phyloP scores from a whole-genome alignment of 2,113 vertebrate species.

The Gopherus evgoodei region DNA sequence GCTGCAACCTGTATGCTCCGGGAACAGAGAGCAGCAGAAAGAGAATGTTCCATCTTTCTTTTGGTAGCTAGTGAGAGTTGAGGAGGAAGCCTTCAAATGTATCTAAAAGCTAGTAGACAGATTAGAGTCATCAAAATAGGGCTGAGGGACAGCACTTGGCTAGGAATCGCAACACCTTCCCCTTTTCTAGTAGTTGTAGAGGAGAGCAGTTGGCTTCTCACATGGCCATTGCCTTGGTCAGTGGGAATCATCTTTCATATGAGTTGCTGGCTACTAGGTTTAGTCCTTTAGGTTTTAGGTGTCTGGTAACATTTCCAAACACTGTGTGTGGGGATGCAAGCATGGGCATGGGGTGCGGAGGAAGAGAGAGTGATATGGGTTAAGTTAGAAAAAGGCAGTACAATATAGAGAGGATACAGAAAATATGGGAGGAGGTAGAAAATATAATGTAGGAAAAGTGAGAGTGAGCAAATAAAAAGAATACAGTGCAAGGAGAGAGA shows the following conservation, averaged over 20 bases:
- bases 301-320: not conserved
- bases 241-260: not conserved
- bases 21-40: not conserved
- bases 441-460: not conserved
- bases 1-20: not conserved
- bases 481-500: not conserved
- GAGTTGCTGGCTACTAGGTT: not conserved
- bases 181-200: not conserved
- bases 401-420: not conserved
- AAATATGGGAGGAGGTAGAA: not conserved
- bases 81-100: not conserved
- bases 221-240: not conserved
- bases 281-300: not conserved
- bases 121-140: not conserved
- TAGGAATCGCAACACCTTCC: not conserved
- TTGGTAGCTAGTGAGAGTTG: not conserved
- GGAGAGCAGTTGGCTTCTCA: not conserved
- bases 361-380: not conserved
- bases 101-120: not conserved
- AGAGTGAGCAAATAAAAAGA: not conserved
- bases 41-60: not conserved
- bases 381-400: not conserved
- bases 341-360: not conserved
- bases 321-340: fast-evolving
- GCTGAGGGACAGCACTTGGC: fast-evolving